Base-by-base conservation (phyloP, 2,113 vertebrate species). In the Sakesphorus luctuosus region DNA sequence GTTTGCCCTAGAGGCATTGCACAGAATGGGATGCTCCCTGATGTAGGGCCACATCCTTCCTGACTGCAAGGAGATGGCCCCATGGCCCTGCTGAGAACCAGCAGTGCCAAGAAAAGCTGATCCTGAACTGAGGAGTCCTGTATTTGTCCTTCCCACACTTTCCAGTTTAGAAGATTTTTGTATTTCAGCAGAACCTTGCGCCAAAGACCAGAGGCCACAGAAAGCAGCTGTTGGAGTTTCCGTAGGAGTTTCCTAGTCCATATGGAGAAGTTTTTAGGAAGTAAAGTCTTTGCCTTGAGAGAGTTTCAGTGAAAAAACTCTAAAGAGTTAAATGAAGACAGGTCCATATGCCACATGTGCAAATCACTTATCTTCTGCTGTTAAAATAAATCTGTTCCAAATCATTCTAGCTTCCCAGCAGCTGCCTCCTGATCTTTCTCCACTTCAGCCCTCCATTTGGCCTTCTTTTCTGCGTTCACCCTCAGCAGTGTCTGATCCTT, bases 401-500 rank as follows among this genome's bases (percentile, higher is more conserved):
- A 21, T 97, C 91, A 97, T 17, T 91, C 82, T 43, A 31, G 38
- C 38, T 94, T 97, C 46, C n/a, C 6, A 4, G 52, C 46, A 49
- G 49, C 33, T 61, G 47, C 31, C 13, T 93, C 74, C 19, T 53
- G 44, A 36, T 93, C 79, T 31, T 50, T 85, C 33, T 65, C 49
- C 13, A 9, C 56, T 73, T 96, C 93, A 46, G 67, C 84, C 58
- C 56, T 97, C 97, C 86, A 94, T 52, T 84, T 92, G 18, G 94
- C 93, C 43, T 97, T 97, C 87, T 95, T 97, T 38, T 97, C 96
- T 11, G 16, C 9, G 26, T 96, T 98, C 49, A 67, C 13, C 65
- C 62, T 94, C 50, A 96, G 44, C 46, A 97, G 75, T 0, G 21
- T 95, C 18, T 94, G 80, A 20, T 97, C 90, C 55, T 62, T 94